Conservation (phyloP, 2,888 invertebrate species). For the Acanthosoma haemorrhoidale region DNA sequence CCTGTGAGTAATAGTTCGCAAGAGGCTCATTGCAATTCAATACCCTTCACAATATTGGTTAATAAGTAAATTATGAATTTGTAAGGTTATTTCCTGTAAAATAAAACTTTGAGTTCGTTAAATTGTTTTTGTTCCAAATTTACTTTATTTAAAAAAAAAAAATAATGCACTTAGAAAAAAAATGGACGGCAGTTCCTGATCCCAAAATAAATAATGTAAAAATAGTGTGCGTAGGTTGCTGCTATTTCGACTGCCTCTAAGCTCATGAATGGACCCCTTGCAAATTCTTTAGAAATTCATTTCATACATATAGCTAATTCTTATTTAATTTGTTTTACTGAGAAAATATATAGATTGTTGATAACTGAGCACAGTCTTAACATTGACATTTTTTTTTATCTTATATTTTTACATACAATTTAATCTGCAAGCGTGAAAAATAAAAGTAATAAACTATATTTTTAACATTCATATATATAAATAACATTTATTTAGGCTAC, state of each 20-base stretch:
- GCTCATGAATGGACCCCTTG: constrained; percentile 13
- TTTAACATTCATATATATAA: background rate
- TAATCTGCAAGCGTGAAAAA: background rate
- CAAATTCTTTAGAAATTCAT: background rate
- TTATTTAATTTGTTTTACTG: background rate
- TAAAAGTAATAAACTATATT: constrained; percentile 3
- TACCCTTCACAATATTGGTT: too few species aligned
- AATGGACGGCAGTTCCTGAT: constrained; percentile 29
- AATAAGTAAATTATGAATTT: too few species aligned
- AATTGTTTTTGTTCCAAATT: too few species aligned
- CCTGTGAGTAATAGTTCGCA: too few species aligned
- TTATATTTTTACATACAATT: background rate
- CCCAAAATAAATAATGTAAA: constrained; percentile 1
- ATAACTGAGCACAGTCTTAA: constrained; percentile 19
- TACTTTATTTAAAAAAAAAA: too few species aligned
- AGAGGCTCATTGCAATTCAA: background rate
- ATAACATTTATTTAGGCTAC: constrained; percentile 8
- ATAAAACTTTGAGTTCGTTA: too few species aligned
- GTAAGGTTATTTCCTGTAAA: too few species aligned
- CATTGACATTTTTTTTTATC: background rate
- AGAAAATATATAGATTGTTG: background rate
- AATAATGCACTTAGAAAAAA: background rate
- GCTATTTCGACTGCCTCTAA: background rate
- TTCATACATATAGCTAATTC: background rate
- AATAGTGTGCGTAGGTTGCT: background rate